Evolutionary conservation across 2,113 vertebrate species (phyloP).

Genomic region (Oncorhynchus mykiss): DNA sequence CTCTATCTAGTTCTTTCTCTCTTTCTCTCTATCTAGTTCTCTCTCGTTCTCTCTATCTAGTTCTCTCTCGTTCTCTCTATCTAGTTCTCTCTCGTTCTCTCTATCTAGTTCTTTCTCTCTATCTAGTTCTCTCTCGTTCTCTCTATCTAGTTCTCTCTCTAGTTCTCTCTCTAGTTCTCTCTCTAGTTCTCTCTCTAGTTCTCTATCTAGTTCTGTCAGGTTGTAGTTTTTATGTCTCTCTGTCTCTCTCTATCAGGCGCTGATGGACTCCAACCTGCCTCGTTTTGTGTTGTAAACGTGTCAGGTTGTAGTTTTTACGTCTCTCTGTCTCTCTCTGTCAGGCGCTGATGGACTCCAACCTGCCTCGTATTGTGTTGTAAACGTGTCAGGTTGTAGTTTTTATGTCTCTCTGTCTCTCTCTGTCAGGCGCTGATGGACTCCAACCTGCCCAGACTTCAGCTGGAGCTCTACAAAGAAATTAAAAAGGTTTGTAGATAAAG

Average conservation of each 20-base stretch:
- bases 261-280: slow-evolving; percentile 98
- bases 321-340: slow-evolving; percentile 42
- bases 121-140: too few relatives aligned
- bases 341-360: slow-evolving; percentile 97
- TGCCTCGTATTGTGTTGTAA: too few relatives aligned
- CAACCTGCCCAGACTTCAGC: slow-evolving; percentile 89
- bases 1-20: too few relatives aligned
- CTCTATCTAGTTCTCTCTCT: too few relatives aligned
- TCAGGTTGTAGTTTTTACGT: slow-evolving; percentile 51
- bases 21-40: too few relatives aligned
- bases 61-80: too few relatives aligned
- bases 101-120: too few relatives aligned
- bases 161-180: too few relatives aligned
- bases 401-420: slow-evolving; percentile 25
- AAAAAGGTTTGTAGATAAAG: slow-evolving; percentile 79
- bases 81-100: too few relatives aligned
- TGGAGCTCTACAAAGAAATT: slow-evolving; percentile 98
- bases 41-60: too few relatives aligned
- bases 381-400: background rate
- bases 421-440: slow-evolving; percentile 96
- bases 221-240: background rate
- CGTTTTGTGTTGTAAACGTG: too few relatives aligned
- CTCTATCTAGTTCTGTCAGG: background rate
- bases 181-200: too few relatives aligned
- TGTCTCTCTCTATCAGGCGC: slow-evolving; percentile 71